Evolutionary conservation across 2,797 vertebrate genomes (phyloP).

Genomic region (Sarcophilus harrisii): DNA sequence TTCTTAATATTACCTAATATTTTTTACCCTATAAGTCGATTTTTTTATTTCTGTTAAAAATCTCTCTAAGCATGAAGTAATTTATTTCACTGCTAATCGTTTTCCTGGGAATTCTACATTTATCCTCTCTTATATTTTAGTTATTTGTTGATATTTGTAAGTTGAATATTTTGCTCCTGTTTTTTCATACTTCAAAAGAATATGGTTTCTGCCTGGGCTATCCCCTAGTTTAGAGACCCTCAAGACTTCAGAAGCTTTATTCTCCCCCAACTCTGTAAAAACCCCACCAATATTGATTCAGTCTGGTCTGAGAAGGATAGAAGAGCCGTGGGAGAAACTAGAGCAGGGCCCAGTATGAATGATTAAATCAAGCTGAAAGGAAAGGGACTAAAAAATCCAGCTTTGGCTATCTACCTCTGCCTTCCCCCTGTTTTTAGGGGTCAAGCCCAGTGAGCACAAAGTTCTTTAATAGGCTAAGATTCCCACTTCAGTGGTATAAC

Average conservation of each 20-base stretch:
- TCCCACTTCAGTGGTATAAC: no score
- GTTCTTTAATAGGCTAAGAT: no score
- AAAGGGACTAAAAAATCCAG: no score
- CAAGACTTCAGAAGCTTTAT: neutral
- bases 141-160: neutral
- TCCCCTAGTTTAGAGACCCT: neutral
- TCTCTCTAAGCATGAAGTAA: neutral
- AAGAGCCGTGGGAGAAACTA: neutral
- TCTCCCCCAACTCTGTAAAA: neutral
- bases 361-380: no score
- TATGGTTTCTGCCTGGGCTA: neutral
- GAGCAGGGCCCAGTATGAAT: no score
- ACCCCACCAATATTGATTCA: neutral
- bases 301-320: neutral
- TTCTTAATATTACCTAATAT: neutral
- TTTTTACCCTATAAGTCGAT: neutral
- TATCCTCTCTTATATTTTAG: neutral
- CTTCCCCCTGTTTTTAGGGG: no score
- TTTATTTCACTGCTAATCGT: neutral
- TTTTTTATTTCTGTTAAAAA: neutral
- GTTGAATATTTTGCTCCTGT: neutral
- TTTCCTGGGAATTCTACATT: neutral
- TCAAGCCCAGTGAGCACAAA: no score
- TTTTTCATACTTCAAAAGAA: neutral
- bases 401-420: no score